Percentiles rank a stretch among this genome's conserved stretches.
Evolutionary conservation across 2,888 invertebrate species (phyloP).

Genomic region (Epistrophe grossulariae): DNA sequence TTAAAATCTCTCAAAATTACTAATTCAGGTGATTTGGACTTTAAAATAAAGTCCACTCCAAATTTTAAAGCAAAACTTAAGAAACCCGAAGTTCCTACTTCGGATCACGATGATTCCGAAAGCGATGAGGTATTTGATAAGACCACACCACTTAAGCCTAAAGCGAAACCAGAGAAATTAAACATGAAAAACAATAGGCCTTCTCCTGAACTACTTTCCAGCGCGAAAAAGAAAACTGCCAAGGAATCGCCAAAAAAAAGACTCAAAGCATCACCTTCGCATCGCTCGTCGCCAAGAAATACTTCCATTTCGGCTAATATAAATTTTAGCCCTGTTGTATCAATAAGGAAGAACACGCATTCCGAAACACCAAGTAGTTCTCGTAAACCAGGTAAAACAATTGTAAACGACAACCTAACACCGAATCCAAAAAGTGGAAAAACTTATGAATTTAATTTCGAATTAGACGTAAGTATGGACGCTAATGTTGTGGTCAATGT

Average conservation of each 20-base stretch:
- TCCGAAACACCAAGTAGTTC: conserved; percentile 69
- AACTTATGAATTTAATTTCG: conserved; percentile 83
- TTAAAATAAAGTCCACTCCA: conserved; percentile 77
- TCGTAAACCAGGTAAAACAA: conserved; percentile 81
- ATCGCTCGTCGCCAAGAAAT: conserved; percentile 47
- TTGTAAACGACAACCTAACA: conserved; percentile 82
- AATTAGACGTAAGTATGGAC: conserved; percentile 83
- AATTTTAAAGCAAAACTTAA: conserved; percentile 56
- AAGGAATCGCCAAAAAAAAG: conserved; percentile 50
- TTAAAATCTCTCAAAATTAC: conserved; percentile 87
- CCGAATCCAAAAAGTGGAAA: conserved; percentile 81
- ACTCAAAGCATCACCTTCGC: conserved; percentile 32
- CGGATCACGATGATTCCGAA: background rate
- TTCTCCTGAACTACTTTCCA: conserved; percentile 13
- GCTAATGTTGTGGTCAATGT: conserved; percentile 84
- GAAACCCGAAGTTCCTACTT: conserved; percentile 19
- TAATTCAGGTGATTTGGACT: conserved; percentile 85
- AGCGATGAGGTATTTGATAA: conserved; percentile 58
- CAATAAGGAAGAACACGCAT: conserved; percentile 50
- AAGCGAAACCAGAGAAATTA: conserved; percentile 18
- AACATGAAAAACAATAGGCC: background rate
- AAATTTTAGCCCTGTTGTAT: conserved; percentile 80
- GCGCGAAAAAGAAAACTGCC: conserved; percentile 35
- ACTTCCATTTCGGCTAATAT: conserved; percentile 78
- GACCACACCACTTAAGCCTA: conserved; percentile 29